Base-by-base conservation (phyloP, 2,797 vertebrate species). In the Scarus forsteni region DNA sequence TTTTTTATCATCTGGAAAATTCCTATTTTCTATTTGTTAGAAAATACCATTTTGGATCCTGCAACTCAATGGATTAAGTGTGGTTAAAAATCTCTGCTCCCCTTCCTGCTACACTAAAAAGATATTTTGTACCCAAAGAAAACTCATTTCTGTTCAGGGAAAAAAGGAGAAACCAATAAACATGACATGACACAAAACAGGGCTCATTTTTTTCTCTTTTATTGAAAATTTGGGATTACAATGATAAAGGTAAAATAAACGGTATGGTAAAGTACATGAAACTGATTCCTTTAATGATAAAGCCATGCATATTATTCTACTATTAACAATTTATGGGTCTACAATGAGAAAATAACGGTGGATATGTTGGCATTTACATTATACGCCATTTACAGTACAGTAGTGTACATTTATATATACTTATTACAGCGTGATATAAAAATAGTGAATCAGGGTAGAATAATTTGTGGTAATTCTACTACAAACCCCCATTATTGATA, bases 161-260 rank as follows among this genome's bases (percentile, higher is more conserved):
- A 19, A 43, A 60, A 19, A 43, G 11, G 8, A 35, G 48, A 69
- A 70, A 61, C 13, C 60, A 84, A 85, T 63, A 70, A 82, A 70
- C 46, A 59, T 49, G 12, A 70, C 51, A 67, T 52, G 53, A 83
- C 59, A 77, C 67, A 27, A 36, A 61, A 70, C 49, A 60, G 27
- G 27, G 50, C 64, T 73, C 18, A 3, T 51, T 72, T 43, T n/a
- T 70, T 77, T 70, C 74, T 40, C 59, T 91, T 91, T 93, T 90
- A 91, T 95, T 94, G 86, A 77, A 92, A 85, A 92, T 89, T 79
- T 69, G 50, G 52, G 77, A 85, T 85, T 87, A 91, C 87, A 91
- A 62, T 81, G 59, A 85, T 27, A 27, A 67, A 57, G 75, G 73
- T 83, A 85, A 91, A 88, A 85, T 78, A 80, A 90, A 84, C 27